A percentile compares a stretch with the other conserved stretches of the same genome.
phyloP scores from a whole-genome alignment of 2,888 invertebrate genomes.

The Phengaris arion region DNA sequence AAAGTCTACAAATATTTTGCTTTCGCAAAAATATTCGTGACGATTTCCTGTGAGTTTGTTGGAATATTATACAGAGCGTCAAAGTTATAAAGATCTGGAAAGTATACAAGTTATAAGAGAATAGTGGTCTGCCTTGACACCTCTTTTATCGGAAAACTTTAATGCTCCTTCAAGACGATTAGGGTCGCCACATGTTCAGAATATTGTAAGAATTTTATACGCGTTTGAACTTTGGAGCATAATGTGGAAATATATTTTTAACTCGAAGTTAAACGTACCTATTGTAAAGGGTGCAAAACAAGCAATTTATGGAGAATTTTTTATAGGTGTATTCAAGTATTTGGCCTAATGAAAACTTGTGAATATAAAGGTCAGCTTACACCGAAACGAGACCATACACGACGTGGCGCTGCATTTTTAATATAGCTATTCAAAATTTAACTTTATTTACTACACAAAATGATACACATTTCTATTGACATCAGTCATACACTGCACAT shows the following conservation, averaged over 20 bases:
- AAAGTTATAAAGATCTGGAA: slow-evolving; percentile 20
- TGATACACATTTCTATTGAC: no score
- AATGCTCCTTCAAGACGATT: slow-evolving; percentile 31
- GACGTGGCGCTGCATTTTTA: no score
- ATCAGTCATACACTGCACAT: no score
- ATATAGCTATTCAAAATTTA: no score
- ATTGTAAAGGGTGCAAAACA: no score
- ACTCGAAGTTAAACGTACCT: not conserved
- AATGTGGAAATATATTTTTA: not conserved
- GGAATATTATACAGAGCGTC: slow-evolving; percentile 16
- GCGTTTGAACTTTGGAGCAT: not conserved
- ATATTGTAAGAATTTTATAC: slow-evolving; percentile 20
- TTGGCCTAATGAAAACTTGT: no score
- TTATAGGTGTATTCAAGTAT: no score
- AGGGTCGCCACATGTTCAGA: slow-evolving; percentile 23
- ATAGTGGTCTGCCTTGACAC: slow-evolving; percentile 34
- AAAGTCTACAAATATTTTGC: not conserved
- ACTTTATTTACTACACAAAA: no score
- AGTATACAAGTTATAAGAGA: slow-evolving; percentile 25
- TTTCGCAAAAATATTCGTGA: not conserved
- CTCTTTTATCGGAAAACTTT: slow-evolving; percentile 38
- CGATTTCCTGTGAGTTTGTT: not conserved
- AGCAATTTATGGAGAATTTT: no score
- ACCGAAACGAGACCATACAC: no score
- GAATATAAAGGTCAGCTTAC: no score